phyloP scores from a whole-genome alignment of 2,113 vertebrate species.

The Muntiacus reevesi region DNA sequence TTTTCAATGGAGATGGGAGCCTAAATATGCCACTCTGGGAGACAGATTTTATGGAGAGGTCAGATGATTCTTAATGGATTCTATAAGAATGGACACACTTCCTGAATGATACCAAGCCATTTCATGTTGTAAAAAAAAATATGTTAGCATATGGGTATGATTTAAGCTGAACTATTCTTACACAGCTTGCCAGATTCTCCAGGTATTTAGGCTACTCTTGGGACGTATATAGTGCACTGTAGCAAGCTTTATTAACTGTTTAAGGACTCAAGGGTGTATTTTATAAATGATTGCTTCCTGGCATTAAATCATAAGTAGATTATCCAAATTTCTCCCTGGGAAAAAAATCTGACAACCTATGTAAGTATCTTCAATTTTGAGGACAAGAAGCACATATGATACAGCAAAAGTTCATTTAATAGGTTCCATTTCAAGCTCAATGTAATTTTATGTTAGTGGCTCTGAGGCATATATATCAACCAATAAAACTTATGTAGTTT shows the following conservation, averaged over 20 bases:
- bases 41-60: background rate
- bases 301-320: background rate
- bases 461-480: constrained; percentile 6
- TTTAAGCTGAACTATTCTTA: background rate
- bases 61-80: constrained; percentile 4
- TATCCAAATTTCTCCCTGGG: background rate
- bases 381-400: background rate
- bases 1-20: constrained; percentile 50
- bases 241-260: constrained; percentile 36
- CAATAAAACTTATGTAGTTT: constrained; percentile 1
- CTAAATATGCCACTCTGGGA: constrained; percentile 49
- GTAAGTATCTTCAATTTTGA: constrained; percentile 16
- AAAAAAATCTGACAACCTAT: background rate
- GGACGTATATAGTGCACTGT: background rate
- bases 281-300: constrained; percentile 17
- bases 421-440: constrained; percentile 6
- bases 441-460: constrained; percentile 18
- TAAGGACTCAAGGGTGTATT: background rate
- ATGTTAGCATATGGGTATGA: background rate
- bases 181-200: background rate
- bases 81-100: constrained; percentile 38
- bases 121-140: background rate
- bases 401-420: background rate
- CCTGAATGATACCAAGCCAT: constrained; percentile 12
- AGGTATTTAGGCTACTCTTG: background rate